A percentile compares a stretch with the other conserved stretches of the same genome.
Evolutionary conservation across 30 jellyfish, hydroid and myxozoan species (phyloP).

Genomic region (Hydractinia symbiolongicarpus): DNA sequence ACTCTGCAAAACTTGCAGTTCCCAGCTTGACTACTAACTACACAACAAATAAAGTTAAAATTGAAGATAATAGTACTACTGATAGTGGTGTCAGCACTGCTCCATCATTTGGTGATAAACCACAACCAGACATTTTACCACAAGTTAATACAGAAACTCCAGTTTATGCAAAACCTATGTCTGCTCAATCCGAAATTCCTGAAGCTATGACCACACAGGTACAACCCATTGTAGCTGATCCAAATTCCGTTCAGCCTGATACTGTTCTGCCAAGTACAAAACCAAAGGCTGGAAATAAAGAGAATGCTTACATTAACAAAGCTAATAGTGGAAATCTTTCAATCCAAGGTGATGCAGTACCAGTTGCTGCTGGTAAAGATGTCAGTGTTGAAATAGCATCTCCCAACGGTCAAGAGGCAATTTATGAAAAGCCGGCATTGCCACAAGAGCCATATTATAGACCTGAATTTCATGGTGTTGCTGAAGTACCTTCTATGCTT

Average conservation of each 20-base stretch:
- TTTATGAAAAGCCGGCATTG: conserved; percentile 11
- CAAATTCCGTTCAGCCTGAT: too few species aligned
- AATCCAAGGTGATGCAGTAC: background rate
- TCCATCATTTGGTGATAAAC: too few species aligned
- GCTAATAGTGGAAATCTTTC: background rate
- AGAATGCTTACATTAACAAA: too few species aligned
- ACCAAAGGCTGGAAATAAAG: too few species aligned
- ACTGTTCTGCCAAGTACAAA: too few species aligned
- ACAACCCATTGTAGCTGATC: too few species aligned
- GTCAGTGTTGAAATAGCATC: conserved; percentile 1
- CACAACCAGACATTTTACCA: background rate
- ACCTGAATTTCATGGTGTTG: conserved; percentile 14
- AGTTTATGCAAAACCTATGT: background rate
- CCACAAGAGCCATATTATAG: conserved; percentile 26
- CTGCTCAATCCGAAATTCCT: background rate
- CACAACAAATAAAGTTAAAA: too few species aligned
- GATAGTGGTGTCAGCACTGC: too few species aligned
- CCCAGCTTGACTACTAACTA: too few species aligned
- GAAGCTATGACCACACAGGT: background rate
- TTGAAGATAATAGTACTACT: too few species aligned
- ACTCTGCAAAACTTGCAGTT: too few species aligned
- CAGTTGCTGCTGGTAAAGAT: background rate
- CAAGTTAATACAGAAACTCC: background rate
- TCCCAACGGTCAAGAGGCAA: background rate
- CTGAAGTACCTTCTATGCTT: background rate